Conservation (phyloP, 2,888 invertebrate species). For the Mesorhabditis belari region DNA sequence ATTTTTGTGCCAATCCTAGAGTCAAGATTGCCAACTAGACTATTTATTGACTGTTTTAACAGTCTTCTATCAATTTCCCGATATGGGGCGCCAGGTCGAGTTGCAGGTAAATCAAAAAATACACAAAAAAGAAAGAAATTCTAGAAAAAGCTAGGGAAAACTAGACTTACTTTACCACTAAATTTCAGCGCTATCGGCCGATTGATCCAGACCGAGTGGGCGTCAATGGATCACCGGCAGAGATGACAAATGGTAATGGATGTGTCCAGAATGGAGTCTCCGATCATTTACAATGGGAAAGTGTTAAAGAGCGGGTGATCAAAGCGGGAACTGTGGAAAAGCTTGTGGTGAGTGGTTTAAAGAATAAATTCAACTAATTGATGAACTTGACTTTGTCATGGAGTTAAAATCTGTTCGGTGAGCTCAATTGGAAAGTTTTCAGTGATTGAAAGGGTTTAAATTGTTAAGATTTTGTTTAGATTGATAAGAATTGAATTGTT, state of each 20-base stretch:
- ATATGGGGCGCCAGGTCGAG: not conserved
- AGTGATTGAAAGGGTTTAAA: no score
- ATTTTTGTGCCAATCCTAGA: not conserved
- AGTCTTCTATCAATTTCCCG: not conserved
- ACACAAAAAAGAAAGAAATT: not conserved
- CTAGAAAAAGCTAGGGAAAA: not conserved
- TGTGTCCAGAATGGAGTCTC: not conserved
- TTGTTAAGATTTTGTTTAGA: no score
- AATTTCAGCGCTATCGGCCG: conserved; percentile 47
- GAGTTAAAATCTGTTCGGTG: no score
- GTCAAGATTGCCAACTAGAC: not conserved
- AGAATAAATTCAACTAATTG: no score
- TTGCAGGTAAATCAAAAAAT: not conserved
- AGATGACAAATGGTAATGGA: conserved; percentile 20
- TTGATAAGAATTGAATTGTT: no score
- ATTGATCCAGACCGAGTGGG: conserved; percentile 45
- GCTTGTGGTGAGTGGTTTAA: conserved; percentile 68
- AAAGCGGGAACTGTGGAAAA: conserved; percentile 90
- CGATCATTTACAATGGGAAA: conserved; percentile 92
- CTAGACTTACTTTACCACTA: not conserved
- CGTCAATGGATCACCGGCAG: conserved; percentile 6
- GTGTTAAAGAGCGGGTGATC: conserved; percentile 83
- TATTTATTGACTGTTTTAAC: not conserved
- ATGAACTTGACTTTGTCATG: no score
- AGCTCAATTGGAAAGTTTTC: no score